Conservation (phyloP, 2,113 vertebrate species). For the Semicossyphus pulcher region DNA sequence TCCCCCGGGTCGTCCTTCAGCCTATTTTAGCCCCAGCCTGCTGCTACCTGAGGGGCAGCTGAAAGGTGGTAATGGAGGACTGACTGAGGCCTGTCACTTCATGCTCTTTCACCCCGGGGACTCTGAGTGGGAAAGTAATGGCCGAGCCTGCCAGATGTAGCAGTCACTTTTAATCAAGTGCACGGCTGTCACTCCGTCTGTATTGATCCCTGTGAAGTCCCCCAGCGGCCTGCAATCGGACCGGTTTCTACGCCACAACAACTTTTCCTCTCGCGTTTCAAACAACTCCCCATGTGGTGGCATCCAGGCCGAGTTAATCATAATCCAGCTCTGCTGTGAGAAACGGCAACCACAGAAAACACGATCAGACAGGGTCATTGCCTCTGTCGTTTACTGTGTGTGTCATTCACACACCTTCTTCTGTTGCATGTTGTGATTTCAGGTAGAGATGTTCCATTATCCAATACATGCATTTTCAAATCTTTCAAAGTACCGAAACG, state of each 20-base stretch:
- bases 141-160: constrained; percentile 84
- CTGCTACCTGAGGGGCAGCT: constrained; percentile 76
- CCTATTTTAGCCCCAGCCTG: constrained; percentile 71
- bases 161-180: constrained; percentile 88
- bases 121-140: constrained; percentile 83
- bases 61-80: constrained; percentile 84
- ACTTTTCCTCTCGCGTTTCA: constrained; percentile 77
- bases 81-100: constrained; percentile 84
- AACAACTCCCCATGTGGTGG: constrained; percentile 73
- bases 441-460: background rate
- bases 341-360: constrained; percentile 64
- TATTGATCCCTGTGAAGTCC: constrained; percentile 84
- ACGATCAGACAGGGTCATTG: constrained; percentile 57
- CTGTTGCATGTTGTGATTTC: constrained; percentile 27
- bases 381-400: constrained; percentile 16
- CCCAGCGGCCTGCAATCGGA: constrained; percentile 69
- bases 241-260: constrained; percentile 74
- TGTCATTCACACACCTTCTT: constrained; percentile 21
- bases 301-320: constrained; percentile 76
- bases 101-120: constrained; percentile 81
- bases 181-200: constrained; percentile 79
- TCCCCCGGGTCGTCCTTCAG: constrained; percentile 51
- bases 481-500: background rate
- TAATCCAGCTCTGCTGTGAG: constrained; percentile 52
- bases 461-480: background rate